Evolutionary conservation across 2,113 vertebrate species (phyloP), one percentile per base, ranked within the genome.

Genomic region (Tautogolabrus adspersus): DNA sequence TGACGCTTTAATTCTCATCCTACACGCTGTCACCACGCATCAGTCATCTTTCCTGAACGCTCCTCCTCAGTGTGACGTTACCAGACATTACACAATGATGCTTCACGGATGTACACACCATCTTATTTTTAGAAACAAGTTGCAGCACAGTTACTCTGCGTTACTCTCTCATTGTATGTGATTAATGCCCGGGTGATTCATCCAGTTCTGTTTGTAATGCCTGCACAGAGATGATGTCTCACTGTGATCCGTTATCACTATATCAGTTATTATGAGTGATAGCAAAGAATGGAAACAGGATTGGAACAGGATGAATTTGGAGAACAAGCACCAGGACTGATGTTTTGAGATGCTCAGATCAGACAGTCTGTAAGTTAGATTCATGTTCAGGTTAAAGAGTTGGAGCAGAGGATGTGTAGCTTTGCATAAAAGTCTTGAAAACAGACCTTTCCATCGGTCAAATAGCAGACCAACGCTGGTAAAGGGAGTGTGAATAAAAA

Each of bases 401-500:
- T 18, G 54, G 10, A 57, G 2, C 0, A 9, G 3, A 58, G 2
- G 9, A 34, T 51, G 42, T 23, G 22, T 40, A 40, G 37, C 26
- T 26, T 10, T 42, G 7, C 40, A 49, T 37, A 21, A 75, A 66
- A 61, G 37, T 16, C 9, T 34, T 15, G 18, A 46, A 65, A 67
- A 23, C 1, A 5, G 26, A 10, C 42, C 22, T 21, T 8, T 75
- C 44, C 12, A n/a, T 61, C 10, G 0, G 26, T 44, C 21, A 10
- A 72, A 61, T 1, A n/a, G n/a, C 23, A 69, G 49, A 65, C 8
- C 57, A 22, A 66, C 38, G 13, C 6, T 40, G 5, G 5, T 11
- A 34, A 19, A 64, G 6, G 70, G 21, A 63, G 44, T n/a, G 44
- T 37, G 54, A 56, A 52, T 1, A 15, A 66, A 58, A 56, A 64